A percentile compares a stretch with the other conserved stretches of the same genome.
These are phyloP conservation scores for Rotaria socialis DNA, from an alignment of 2,888 invertebrate species.

Conservation along the genomic window DNA sequence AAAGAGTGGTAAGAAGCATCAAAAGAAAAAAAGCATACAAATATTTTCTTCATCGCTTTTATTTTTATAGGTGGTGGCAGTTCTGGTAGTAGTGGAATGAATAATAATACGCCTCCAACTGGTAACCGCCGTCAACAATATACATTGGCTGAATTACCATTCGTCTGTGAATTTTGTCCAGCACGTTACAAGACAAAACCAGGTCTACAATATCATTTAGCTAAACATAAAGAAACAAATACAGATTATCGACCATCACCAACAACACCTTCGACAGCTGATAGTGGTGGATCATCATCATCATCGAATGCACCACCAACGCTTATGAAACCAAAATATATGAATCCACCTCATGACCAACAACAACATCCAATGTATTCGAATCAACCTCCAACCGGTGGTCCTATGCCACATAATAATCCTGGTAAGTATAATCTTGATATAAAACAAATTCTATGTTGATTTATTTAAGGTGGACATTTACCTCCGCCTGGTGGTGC, in stretches of 20 bases:
- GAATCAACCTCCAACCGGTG: not conserved
- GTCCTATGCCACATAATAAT: not conserved
- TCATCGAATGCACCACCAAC: slow-evolving; percentile 48
- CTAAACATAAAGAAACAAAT: slow-evolving; percentile 28
- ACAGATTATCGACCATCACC: slow-evolving; percentile 34
- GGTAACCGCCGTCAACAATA: slow-evolving; percentile 33
- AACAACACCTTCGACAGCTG: not conserved
- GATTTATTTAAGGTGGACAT: not conserved
- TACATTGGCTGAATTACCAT: slow-evolving; percentile 29
- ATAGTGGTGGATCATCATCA: slow-evolving; percentile 37
- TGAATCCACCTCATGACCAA: not conserved
- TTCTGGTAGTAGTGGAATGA: not conserved
- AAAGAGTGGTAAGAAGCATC: not conserved
- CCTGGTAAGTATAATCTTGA: not conserved
- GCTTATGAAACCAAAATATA: slow-evolving; percentile 36
- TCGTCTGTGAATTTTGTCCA: slow-evolving; percentile 39
- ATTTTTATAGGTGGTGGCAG: not conserved
- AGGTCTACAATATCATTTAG: slow-evolving; percentile 43
- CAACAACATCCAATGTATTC: not conserved
- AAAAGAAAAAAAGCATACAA: not conserved
- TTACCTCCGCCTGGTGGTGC: not conserved
- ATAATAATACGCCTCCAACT: not conserved
- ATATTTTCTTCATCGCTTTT: not conserved
- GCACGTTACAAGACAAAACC: slow-evolving; percentile 45
- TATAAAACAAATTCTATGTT: not conserved